Evolutionary conservation across 2,797 vertebrate genomes (phyloP).

Genomic region (Valencia hispanica): DNA sequence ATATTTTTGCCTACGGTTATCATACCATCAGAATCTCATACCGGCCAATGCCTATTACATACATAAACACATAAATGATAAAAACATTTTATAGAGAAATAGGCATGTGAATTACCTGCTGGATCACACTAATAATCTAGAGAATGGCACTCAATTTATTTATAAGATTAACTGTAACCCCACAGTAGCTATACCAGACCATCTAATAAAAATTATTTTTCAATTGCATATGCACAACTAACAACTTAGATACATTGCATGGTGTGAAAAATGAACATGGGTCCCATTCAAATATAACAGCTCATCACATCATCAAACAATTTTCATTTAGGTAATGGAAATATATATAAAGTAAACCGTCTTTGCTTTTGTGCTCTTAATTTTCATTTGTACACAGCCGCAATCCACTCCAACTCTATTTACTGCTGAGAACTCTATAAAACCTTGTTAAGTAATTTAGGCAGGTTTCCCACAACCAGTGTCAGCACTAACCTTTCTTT

Average conservation of each 20-base stretch:
- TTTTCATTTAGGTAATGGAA: not conserved
- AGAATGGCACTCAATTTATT: too few species aligned
- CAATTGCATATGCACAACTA: not conserved
- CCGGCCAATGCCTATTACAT: too few species aligned
- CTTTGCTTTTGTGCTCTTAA: constrained; percentile 31
- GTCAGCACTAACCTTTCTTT: constrained; percentile 23
- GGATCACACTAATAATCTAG: too few species aligned
- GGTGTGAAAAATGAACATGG: not conserved
- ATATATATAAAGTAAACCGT: not conserved
- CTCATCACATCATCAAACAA: not conserved
- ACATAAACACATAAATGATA: too few species aligned
- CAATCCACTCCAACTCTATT: constrained; percentile 33
- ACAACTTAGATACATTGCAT: not conserved
- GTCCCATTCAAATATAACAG: not conserved
- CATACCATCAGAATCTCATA: too few species aligned
- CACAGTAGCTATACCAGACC: too few species aligned
- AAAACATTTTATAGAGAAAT: too few species aligned
- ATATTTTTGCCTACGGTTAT: too few species aligned
- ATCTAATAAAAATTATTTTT: too few species aligned
- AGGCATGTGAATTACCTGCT: too few species aligned
- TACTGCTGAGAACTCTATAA: constrained; percentile 36
- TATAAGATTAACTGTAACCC: too few species aligned
- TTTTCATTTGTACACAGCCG: constrained; percentile 40
- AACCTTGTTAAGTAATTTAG: constrained; percentile 31
- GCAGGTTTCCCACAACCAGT: constrained; percentile 27